Evolutionary conservation across 92 coral and sea anemone species (phyloP).

Genomic region (Siderastrea radians): DNA sequence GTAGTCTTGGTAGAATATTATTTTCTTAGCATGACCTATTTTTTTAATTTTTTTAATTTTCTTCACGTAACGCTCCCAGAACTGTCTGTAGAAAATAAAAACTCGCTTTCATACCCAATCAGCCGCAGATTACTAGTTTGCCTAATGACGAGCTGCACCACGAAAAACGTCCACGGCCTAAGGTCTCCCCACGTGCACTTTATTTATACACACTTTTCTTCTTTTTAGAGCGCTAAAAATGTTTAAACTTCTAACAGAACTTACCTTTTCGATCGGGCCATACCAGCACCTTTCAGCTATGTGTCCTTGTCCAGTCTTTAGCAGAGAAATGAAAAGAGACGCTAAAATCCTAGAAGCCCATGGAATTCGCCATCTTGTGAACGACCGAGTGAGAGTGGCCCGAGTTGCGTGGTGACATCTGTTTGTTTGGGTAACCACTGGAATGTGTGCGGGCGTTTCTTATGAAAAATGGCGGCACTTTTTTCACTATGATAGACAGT

Average conservation of each 20-base stretch:
- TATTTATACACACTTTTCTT: not conserved
- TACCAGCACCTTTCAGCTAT: not conserved
- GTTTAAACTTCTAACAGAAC: not conserved
- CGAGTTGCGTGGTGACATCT: not conserved
- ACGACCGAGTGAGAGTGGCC: constrained; percentile 13
- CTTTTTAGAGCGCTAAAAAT: not conserved
- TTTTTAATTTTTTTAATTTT: no score
- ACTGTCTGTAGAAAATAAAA: no score
- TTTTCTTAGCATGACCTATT: no score
- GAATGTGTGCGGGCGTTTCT: constrained; percentile 28
- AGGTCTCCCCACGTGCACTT: no score
- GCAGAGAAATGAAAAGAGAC: not conserved
- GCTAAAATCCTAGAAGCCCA: not conserved
- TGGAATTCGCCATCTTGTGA: constrained; percentile 3
- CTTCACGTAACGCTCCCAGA: no score
- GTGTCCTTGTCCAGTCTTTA: not conserved
- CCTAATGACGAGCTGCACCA: no score
- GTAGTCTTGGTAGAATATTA: no score
- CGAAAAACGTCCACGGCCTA: no score
- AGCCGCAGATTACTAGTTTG: no score
- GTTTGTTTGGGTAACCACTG: constrained; percentile 16
- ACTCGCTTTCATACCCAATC: no score
- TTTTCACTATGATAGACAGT: not conserved
- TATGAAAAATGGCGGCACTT: constrained; percentile 30
- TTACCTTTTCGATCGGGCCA: constrained; percentile 86